Conservation (phyloP, 2,113 vertebrate species). For the Melanocharis versteri region DNA sequence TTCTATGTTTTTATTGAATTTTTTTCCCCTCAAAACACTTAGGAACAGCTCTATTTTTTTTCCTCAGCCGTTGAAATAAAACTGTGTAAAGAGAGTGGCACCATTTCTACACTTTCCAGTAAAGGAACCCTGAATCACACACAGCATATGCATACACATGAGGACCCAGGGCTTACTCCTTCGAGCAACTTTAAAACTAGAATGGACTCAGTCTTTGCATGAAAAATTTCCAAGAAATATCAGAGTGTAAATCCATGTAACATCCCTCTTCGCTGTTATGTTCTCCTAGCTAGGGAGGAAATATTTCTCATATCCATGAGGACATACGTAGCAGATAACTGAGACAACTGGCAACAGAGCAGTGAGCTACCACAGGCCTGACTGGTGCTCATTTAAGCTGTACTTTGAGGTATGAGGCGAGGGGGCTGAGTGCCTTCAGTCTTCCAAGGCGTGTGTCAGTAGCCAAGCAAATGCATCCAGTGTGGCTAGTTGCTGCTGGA, state of each 20-base stretch:
- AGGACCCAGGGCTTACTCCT: neutral
- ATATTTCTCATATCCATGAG: neutral
- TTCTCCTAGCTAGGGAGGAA: neutral
- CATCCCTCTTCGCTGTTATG: neutral
- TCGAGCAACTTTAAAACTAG: neutral
- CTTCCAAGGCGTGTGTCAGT: neutral
- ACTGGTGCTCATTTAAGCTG: neutral
- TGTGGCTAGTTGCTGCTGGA: neutral
- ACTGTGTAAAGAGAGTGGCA: neutral
- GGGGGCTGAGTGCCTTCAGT: neutral
- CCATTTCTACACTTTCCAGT: neutral
- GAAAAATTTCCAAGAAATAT: neutral
- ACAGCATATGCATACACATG: fast-evolving
- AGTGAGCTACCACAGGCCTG: neutral
- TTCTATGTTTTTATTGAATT: neutral
- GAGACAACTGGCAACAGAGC: neutral
- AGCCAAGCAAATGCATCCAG: neutral
- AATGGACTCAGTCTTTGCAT: neutral
- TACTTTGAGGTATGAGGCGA: neutral
- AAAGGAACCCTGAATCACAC: neutral
- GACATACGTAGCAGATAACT: neutral
- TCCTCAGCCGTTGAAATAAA: neutral
- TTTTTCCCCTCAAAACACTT: neutral
- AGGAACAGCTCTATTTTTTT: neutral
- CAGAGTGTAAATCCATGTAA: neutral